Base-by-base conservation (phyloP, 2,113 vertebrate species). In the Andinoacara biseriatus region DNA sequence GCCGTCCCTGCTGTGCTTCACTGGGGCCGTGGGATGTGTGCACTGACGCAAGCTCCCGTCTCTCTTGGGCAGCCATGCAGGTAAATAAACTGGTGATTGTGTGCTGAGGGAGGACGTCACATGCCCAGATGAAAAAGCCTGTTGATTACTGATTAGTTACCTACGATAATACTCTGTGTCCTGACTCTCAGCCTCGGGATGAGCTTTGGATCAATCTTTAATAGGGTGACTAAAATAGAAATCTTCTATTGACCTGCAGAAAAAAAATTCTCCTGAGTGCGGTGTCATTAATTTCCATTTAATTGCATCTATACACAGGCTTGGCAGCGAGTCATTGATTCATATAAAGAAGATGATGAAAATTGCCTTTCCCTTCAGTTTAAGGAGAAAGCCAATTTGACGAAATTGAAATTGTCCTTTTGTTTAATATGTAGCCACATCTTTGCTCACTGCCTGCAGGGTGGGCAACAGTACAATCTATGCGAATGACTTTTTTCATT, bases 41-140 rank as follows among this genome's bases (percentile, higher is more conserved):
- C 86, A 33, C 82, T 95, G 94, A 94, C 89, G 93, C 91, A 93
- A 90, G 91, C 77, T 43, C 24, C 60, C 14, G 31, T 85, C 86
- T 91, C 92, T 84, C 78, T 26, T 65, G 92, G 88, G 87, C 87
- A 62, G 62, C 87, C 80, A 76, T 74, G 89, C 84, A 90, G 87
- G 94, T 91, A 91, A 93, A 94, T 92, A 93, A 89, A 84, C 67
- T 15, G 80, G 49, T 67, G 90, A 89, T 82, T 82, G 93, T 85
- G 82, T 60, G 85, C 80, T 63, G 84, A 90, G 89, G 60, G 87
- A 87, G 69, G 74, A 76, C 76, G 1, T 83, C 78, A 88, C 17
- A 1, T 74, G 75, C 59, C 54, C 58, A 74, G 60, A 74, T 74
- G 40, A 58, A 63, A 74, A 67, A 81, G 65, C 69, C 83, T 86